Evolutionary conservation across 2,113 vertebrate species (phyloP).

Genomic region (Myodes glareolus): DNA sequence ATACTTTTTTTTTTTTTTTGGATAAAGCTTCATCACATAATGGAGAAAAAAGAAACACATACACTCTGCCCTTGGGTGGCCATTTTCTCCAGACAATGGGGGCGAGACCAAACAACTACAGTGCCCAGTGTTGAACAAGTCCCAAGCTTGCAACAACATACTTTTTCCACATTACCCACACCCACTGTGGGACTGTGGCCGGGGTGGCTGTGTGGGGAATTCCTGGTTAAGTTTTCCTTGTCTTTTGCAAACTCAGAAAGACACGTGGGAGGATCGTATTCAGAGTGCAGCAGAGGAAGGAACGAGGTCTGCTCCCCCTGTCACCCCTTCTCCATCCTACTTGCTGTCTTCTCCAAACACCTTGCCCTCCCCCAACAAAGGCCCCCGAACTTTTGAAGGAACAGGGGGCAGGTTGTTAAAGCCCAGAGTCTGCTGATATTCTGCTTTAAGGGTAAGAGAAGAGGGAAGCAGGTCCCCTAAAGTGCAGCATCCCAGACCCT

Average conservation of each 20-base stretch:
- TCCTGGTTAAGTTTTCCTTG: background rate
- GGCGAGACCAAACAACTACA: background rate
- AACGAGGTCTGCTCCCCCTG: background rate
- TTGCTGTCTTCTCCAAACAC: background rate
- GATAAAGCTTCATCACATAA: conserved; percentile 22
- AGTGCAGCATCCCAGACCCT: background rate
- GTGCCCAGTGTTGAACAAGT: rapidly evolving
- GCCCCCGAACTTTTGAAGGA: background rate
- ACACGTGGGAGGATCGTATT: background rate
- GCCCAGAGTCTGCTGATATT: background rate
- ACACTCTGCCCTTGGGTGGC: background rate
- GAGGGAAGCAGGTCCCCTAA: rapidly evolving
- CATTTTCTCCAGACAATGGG: background rate
- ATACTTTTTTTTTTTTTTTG: background rate
- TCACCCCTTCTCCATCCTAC: background rate
- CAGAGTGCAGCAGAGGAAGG: background rate
- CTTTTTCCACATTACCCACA: background rate
- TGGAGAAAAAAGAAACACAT: background rate
- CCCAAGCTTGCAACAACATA: background rate
- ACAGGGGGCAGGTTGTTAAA: background rate
- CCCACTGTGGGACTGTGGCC: background rate
- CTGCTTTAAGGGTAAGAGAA: background rate
- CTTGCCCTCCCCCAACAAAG: background rate
- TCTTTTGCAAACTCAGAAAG: conserved; percentile 28
- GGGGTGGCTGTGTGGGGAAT: background rate